A percentile compares a stretch with the other conserved stretches of the same genome.
These are phyloP conservation scores for Brachionus angularis DNA, from an alignment of 1,140 invertebrate species.

Conservation along the genomic window DNA sequence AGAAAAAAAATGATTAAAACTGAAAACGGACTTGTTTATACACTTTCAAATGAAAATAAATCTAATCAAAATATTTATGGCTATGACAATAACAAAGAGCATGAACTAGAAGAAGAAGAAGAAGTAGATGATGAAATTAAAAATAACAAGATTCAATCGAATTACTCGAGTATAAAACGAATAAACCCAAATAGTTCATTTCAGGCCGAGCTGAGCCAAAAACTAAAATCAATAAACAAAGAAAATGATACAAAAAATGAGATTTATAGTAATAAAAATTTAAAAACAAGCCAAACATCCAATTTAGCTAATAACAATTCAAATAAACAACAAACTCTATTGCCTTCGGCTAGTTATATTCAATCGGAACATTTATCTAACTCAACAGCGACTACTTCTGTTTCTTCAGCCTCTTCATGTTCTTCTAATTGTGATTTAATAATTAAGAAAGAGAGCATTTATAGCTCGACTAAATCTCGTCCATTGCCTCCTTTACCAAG, in stretches of 20 bases:
- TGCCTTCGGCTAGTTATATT: neutral
- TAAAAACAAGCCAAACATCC: conserved; percentile 14
- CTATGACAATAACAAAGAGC: too few species aligned
- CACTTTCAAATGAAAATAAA: conserved; percentile 2
- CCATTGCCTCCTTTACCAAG: conserved; percentile 2
- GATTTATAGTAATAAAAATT: conserved; percentile 35
- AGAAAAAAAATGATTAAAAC: conserved; percentile 40
- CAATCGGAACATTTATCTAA: conserved; percentile 29
- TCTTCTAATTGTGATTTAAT: conserved; percentile 32
- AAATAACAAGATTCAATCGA: neutral
- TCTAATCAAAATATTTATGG: too few species aligned
- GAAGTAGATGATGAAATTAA: conserved; percentile 13
- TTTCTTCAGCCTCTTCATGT: conserved; percentile 32
- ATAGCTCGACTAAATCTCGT: too few species aligned
- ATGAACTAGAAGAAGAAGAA: too few species aligned
- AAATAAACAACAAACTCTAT: too few species aligned
- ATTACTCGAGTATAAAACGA: conserved; percentile 18
- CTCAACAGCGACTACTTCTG: conserved; percentile 39
- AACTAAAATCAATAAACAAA: conserved; percentile 34
- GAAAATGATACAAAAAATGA: too few species aligned
- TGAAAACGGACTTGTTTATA: conserved; percentile 39
- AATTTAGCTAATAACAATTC: neutral
- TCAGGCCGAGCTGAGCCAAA: conserved; percentile 38
- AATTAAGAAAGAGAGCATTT: neutral
- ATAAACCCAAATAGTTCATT: conserved; percentile 10